Conservation (phyloP, 2,888 invertebrate genomes). For the Hymenopus coronatus region DNA sequence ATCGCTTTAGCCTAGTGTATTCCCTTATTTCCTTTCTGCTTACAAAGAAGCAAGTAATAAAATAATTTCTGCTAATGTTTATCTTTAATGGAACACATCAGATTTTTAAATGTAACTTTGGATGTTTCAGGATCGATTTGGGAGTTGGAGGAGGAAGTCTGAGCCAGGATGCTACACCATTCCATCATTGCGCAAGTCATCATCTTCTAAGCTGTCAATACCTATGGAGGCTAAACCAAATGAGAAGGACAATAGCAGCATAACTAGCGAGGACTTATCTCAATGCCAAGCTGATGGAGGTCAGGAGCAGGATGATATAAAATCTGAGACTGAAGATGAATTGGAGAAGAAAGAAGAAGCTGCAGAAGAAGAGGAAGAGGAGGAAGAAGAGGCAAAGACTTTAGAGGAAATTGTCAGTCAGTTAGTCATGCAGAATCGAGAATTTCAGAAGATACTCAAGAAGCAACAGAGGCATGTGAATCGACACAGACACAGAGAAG, state of each 20-base stretch:
- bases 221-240: neutral
- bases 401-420: conserved; percentile 78
- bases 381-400: conserved; percentile 52
- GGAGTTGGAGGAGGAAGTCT: conserved; percentile 69
- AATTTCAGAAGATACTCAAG: conserved; percentile 74
- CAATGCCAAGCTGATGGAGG: neutral
- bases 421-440: conserved; percentile 76
- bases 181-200: neutral
- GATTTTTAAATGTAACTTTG: no score
- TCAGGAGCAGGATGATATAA: neutral
- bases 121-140: conserved; percentile 49
- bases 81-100: no score
- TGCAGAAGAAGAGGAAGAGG: conserved; percentile 47
- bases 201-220: neutral
- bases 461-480: conserved; percentile 64
- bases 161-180: conserved; percentile 58
- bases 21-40: no score
- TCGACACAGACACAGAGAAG: conserved; percentile 48
- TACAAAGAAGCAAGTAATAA: no score
- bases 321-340: neutral
- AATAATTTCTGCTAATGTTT: no score
- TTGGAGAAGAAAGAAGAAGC: neutral
- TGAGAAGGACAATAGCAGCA: neutral
- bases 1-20: no score
- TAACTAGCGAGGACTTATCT: neutral